phyloP scores from a whole-genome alignment of 1,140 invertebrate genomes.

The Acromyrmex charruanus region DNA sequence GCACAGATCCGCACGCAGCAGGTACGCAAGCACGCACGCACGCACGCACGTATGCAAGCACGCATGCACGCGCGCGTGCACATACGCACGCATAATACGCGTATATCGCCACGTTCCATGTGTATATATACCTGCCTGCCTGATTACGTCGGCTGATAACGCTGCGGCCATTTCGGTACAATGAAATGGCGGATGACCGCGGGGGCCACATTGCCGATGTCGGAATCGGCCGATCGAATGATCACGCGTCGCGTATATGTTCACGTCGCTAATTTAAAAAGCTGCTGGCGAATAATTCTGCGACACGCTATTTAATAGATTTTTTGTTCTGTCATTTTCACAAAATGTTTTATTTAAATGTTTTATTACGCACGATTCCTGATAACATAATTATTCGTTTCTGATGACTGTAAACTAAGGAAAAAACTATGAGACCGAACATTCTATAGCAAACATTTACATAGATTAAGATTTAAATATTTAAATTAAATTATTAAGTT shows the following conservation, averaged over 20 bases:
- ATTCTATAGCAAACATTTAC: neutral
- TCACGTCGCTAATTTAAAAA: constrained; percentile 50
- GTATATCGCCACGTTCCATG: constrained; percentile 33
- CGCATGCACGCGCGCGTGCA: neutral
- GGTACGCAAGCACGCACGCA: constrained; percentile 39
- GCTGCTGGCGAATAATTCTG: neutral
- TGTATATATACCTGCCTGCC: constrained; percentile 66
- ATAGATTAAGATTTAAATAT: neutral
- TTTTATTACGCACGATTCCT: neutral
- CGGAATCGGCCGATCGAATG: constrained; percentile 54
- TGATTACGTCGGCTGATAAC: constrained; percentile 79
- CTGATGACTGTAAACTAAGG: no score
- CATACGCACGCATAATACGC: constrained; percentile 43
- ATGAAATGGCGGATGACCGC: constrained; percentile 80
- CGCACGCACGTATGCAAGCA: neutral
- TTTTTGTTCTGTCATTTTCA: neutral
- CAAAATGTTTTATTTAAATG: neutral
- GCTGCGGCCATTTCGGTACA: constrained; percentile 79
- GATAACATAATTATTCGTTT: neutral
- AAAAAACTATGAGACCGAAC: neutral
- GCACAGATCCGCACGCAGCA: constrained; percentile 37
- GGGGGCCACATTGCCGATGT: constrained; percentile 48
- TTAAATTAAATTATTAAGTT: neutral
- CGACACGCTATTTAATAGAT: neutral
- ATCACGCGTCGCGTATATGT: constrained; percentile 34